phyloP scores from a whole-genome alignment of 2,797 vertebrate genomes.

The Florisuga fusca region DNA sequence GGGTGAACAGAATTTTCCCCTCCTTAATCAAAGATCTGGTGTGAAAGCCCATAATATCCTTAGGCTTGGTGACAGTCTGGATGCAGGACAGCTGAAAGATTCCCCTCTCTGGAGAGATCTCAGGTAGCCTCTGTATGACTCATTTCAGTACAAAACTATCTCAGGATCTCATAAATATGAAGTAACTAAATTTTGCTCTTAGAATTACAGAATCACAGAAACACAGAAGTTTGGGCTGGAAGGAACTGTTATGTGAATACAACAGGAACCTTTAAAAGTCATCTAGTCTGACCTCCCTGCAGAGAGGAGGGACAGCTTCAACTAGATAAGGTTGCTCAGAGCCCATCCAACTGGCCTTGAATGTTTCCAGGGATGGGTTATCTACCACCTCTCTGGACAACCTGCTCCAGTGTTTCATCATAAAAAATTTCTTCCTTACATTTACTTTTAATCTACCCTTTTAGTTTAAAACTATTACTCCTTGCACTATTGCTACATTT shows the following conservation, averaged over 20 bases:
- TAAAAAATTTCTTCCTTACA: neutral
- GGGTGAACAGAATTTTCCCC: neutral
- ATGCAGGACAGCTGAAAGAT: fast-evolving
- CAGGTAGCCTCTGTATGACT: neutral
- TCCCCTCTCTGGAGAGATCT: neutral
- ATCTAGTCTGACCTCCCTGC: neutral
- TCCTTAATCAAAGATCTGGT: neutral
- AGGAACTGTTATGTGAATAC: neutral
- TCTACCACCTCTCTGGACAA: neutral
- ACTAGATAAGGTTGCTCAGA: neutral
- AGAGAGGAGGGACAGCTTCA: neutral
- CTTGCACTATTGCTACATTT: neutral
- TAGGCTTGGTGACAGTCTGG: neutral
- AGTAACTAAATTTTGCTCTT: neutral
- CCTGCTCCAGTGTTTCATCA: neutral
- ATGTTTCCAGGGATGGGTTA: neutral
- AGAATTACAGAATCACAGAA: neutral
- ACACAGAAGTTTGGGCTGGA: neutral
- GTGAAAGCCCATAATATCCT: neutral
- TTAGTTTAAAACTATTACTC: neutral
- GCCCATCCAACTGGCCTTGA: neutral
- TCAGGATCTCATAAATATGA: neutral
- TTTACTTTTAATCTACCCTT: neutral
- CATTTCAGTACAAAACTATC: neutral
- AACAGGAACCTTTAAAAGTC: neutral